A percentile compares a stretch with the other conserved stretches of the same genome.
Conservation (phyloP, 2,888 invertebrate species). For the Lissocephala sabroskyi region DNA sequence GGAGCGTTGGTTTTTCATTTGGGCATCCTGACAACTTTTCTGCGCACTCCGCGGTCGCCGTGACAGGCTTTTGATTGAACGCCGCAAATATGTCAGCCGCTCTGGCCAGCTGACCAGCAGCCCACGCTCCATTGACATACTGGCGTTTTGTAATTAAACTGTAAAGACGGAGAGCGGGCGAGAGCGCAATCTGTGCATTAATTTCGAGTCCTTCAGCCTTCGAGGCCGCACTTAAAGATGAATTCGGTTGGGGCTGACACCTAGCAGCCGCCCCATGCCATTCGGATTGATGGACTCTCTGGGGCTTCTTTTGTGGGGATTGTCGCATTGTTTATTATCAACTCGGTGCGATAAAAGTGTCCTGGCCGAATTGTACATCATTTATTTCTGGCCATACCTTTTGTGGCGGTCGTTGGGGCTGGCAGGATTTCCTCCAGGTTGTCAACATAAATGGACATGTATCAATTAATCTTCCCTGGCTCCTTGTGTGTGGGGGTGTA, state of each 20-base stretch:
- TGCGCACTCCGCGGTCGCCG: conserved; percentile 7
- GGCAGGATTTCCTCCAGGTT: conserved; percentile 53
- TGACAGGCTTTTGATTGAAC: conserved; percentile 57
- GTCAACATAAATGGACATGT: conserved; percentile 66
- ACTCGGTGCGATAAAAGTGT: conserved; percentile 60
- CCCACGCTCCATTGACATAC: conserved; percentile 20
- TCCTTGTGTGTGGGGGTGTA: background rate
- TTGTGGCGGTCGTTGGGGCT: conserved; percentile 23
- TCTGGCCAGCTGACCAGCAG: conserved; percentile 30
- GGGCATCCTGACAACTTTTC: conserved; percentile 32
- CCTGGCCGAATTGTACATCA: conserved; percentile 57
- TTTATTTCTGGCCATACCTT: conserved; percentile 50
- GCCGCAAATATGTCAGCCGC: conserved; percentile 48
- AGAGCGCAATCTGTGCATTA: conserved; percentile 22
- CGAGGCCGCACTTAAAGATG: too few species aligned
- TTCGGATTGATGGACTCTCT: conserved; percentile 47
- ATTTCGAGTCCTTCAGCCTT: too few species aligned
- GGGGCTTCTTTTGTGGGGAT: conserved; percentile 17
- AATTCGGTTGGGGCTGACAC: too few species aligned
- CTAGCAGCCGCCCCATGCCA: conserved; percentile 38
- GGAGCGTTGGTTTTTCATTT: conserved; percentile 43
- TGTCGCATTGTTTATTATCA: conserved; percentile 62
- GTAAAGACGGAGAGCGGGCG: conserved; percentile 4
- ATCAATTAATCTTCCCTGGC: conserved; percentile 59
- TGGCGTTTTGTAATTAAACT: conserved; percentile 41